These are phyloP conservation scores for Sebastes elongatus DNA, from an alignment of 2,797 vertebrate genomes.

Conservation along the genomic window DNA sequence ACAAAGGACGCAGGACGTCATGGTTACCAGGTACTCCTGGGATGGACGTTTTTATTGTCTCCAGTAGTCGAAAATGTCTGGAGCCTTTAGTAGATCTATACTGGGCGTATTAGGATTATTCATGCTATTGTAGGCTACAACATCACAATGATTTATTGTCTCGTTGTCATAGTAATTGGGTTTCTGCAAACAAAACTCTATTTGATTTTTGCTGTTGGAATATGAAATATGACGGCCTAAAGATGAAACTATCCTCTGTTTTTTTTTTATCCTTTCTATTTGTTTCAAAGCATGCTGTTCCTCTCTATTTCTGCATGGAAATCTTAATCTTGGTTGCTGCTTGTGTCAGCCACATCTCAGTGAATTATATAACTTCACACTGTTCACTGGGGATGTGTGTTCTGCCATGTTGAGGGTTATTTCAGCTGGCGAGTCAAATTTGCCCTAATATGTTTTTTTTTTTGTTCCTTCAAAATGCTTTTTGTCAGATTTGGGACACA, in stretches of 20 bases:
- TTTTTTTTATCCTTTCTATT: neutral
- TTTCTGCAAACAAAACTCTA: constrained; percentile 28
- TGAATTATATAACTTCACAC: constrained; percentile 78
- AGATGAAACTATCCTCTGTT: constrained; percentile 1
- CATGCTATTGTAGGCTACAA: neutral
- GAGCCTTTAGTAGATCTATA: constrained; percentile 5
- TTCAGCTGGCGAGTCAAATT: constrained; percentile 72
- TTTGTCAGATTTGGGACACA: constrained; percentile 67
- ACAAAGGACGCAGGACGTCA: neutral
- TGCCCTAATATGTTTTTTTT: constrained; percentile 60
- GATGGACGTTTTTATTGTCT: constrained; percentile 17
- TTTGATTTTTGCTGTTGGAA: constrained; percentile 13
- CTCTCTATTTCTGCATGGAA: constrained; percentile 26
- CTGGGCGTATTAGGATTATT: constrained; percentile 3
- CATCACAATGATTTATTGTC: constrained; percentile 4
- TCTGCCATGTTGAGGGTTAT: constrained; percentile 70
- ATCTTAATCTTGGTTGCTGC: constrained; percentile 55
- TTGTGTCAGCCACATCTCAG: constrained; percentile 67
- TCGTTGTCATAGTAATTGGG: constrained; percentile 29
- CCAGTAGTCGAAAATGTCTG: constrained; percentile 1
- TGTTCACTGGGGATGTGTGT: constrained; percentile 73
- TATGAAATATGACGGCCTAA: neutral
- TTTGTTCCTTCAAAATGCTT: constrained; percentile 50
- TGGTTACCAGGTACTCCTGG: neutral
- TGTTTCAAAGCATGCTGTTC: constrained; percentile 33